Percentiles rank a stretch among this genome's conserved stretches.
phyloP scores from a whole-genome alignment of 2,888 invertebrate genomes.

The Barypeithes pellucidus region DNA sequence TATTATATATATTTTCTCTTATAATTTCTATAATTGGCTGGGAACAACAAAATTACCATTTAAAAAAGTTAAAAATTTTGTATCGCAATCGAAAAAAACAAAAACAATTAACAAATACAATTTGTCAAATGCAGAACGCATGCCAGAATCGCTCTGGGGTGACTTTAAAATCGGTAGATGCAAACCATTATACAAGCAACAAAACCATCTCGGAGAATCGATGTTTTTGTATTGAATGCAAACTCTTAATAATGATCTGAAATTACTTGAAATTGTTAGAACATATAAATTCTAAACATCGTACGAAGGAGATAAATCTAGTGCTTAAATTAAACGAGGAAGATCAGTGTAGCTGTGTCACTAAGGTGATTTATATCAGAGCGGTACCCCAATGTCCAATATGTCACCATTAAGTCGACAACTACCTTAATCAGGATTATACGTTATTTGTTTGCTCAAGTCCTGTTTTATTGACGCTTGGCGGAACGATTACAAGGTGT shows the following conservation, averaged over 20 bases:
- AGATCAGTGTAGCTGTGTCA: slow-evolving; percentile 54
- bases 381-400: slow-evolving; percentile 57
- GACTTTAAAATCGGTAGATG: too few relatives aligned
- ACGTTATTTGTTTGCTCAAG: slow-evolving; percentile 65
- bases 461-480: slow-evolving; percentile 62
- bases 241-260: background rate
- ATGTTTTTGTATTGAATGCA: too few relatives aligned
- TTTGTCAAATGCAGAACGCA: too few relatives aligned
- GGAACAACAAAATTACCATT: too few relatives aligned
- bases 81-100: too few relatives aligned
- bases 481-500: slow-evolving; percentile 38
- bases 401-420: slow-evolving; percentile 66
- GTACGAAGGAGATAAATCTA: slow-evolving; percentile 40
- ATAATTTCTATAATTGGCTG: too few relatives aligned
- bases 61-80: too few relatives aligned
- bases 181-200: too few relatives aligned
- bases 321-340: slow-evolving; percentile 51
- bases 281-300: slow-evolving; percentile 33
- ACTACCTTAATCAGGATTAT: slow-evolving; percentile 66
- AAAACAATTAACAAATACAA: too few relatives aligned
- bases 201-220: too few relatives aligned
- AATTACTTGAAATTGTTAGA: background rate
- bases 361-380: slow-evolving; percentile 57
- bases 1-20: too few relatives aligned
- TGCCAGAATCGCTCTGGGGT: too few relatives aligned